Evolutionary conservation across 1,140 invertebrate species (phyloP), one percentile per base, ranked within the genome.

Genomic region (Drosophila santomea): DNA sequence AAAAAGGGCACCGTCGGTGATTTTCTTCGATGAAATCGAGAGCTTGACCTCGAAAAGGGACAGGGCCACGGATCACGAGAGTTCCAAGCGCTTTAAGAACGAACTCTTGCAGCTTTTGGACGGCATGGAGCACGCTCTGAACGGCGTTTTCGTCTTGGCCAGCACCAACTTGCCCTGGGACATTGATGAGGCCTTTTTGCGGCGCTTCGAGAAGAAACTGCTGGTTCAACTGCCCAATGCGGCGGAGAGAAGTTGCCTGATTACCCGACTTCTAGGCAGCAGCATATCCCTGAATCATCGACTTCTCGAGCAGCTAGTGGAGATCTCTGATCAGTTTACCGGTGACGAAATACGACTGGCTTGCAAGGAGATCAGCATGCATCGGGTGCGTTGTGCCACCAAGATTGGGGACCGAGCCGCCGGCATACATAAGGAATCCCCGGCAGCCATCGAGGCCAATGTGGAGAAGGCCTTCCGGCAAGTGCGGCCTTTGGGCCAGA

Each of bases 21-120:
- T 99, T 75, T 99, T 99, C 92, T 95, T 99, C 38, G 98, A 99
- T 92, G 98, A 99, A 93, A 96, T 99, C 51, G 98, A 99, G 91
- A 96, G 97, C 28, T 93, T 99, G 14, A 96, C 97, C 5, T 96
- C 96, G 0, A 94, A 95, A 58, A 93, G 96, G 20, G 95, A 96
- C 23, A 92, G 93, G 1, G 93, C 94, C 1, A 95, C 94, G 0
- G 97, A 98, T 91, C 98, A 98, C 78, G 98, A 99, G 92, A 98
- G 98, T 0, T 97, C 97, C 20, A 94, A 98, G 62, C 93, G 98
- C 64, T 96, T 99, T 14, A 98, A 98, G 93, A 96, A 97, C 23
- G 98, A 99, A 93, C 93, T 99, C 3, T 94, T 99, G 0, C 95
- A 97, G 8, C 96, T 98, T 92, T 95, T 99, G 90, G 98, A 99